Conservation (phyloP, 2,888 invertebrate species). For the Cryptocephalus primarius region DNA sequence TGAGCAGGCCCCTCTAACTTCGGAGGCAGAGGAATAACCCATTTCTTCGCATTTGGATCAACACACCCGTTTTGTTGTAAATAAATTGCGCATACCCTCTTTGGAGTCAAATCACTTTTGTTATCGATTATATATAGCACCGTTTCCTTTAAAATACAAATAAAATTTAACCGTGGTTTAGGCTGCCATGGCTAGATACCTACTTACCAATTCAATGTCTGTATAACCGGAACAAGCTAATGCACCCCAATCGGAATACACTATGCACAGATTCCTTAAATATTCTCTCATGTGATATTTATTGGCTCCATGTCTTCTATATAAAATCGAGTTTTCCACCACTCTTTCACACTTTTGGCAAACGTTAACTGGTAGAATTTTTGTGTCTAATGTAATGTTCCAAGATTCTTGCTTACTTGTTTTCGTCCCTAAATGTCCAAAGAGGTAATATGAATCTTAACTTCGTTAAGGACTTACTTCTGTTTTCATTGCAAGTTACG, state of each 20-base stretch:
- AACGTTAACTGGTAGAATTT: too few relatives aligned
- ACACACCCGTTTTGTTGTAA: conserved; percentile 38
- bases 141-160: conserved; percentile 39
- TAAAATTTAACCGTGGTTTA: background rate
- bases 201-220: conserved; percentile 22
- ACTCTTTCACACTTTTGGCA: conserved; percentile 15
- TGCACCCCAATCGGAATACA: conserved; percentile 14
- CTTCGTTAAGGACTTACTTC: too few relatives aligned
- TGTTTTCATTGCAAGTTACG: too few relatives aligned
- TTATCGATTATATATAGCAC: conserved; percentile 49
- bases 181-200: background rate
- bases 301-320: conserved; percentile 16
- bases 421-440: too few relatives aligned
- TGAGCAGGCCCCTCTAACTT: background rate
- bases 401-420: too few relatives aligned
- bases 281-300: conserved; percentile 13
- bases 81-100: conserved; percentile 46
- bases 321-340: conserved; percentile 10
- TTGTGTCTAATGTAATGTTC: too few relatives aligned
- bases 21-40: conserved; percentile 24
- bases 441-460: too few relatives aligned
- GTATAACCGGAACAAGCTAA: conserved; percentile 18
- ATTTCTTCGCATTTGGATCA: conserved; percentile 23
- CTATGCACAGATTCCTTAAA: conserved; percentile 17
- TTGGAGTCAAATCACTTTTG: conserved; percentile 41